Base-by-base conservation (phyloP, 2,113 vertebrate genomes). In the Bolborhynchus lineola region DNA sequence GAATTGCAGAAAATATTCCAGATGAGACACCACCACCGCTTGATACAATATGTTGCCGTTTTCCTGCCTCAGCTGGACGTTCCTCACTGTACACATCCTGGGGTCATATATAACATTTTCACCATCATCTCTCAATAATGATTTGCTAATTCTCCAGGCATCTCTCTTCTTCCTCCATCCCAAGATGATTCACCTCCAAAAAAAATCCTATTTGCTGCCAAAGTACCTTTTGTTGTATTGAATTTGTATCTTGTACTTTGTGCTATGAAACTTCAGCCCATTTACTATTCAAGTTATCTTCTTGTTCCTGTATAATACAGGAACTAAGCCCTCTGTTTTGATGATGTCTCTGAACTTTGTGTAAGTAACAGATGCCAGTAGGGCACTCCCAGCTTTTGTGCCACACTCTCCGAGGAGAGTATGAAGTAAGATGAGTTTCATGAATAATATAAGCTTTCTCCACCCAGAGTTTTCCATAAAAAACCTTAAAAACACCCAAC, bases 191-290 rank as follows among this genome's bases (percentile, higher is more conserved):
- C 52, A 68, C 59, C 68, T 69, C 28, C 59, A 93, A 18, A 75
- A 94, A 91, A 96, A 95, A 82, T 93, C 74, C 7, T 80, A 39
- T 92, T 95, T 91, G 91, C 95, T 95, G 89, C 93, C 94, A 92
- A 94, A 94, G 89, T 91, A 85, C 91, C 81, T 92, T 97, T 80
- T 93, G 63, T 91, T 88, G 90, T 91, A 62, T 91, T 93, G 79
- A 71, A 93, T 94, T 80, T 88, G 31, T 57, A 13, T 65, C 52
- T 55, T 55, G 59, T 13, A 31, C 42, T 86, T 91, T 20, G 6
- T 87, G 65, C 47, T 63, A 79, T 82, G 85, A 81, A 57, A 86
- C 93, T 95, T 79, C 84, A 94, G 28, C 16, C 33, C 29, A 29
- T 76, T 76, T 62, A 12, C 84, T 86, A 16, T 63, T 70, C 49